These are phyloP conservation scores for Cetoscarus ocellatus DNA, from an alignment of 2,797 vertebrate genomes.

Conservation along the genomic window DNA sequence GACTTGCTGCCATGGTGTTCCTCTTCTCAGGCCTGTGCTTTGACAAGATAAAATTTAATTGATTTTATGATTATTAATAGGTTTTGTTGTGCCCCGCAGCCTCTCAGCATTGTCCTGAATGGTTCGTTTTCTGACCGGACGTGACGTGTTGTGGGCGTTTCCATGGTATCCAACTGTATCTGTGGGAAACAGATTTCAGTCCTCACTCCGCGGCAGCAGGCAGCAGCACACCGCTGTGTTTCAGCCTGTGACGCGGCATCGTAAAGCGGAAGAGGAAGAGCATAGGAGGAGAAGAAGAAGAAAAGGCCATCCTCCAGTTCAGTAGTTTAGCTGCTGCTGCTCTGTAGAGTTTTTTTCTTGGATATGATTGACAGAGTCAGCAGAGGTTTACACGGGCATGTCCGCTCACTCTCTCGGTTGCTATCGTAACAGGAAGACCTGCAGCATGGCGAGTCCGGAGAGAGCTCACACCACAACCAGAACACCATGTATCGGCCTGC, in stretches of 20 bases:
- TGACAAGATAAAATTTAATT: no score
- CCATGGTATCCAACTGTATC: no score
- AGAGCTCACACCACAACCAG: slow-evolving; percentile 61
- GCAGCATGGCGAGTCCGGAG: slow-evolving; percentile 82
- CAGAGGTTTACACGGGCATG: slow-evolving; percentile 75
- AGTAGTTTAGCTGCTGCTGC: slow-evolving; percentile 44
- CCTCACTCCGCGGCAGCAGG: slow-evolving; percentile 36
- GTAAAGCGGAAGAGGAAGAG: slow-evolving; percentile 46
- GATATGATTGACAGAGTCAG: slow-evolving; percentile 80
- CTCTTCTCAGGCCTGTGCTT: no score
- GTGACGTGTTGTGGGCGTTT: no score
- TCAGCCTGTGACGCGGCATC: slow-evolving; percentile 35
- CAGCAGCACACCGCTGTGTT: slow-evolving; percentile 6
- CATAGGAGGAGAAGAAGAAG: neutral
- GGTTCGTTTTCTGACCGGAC: no score
- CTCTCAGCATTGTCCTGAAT: no score
- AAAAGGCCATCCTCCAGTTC: slow-evolving; percentile 49
- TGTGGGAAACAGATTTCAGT: no score
- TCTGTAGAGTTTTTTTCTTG: slow-evolving; percentile 25
- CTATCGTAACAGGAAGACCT: slow-evolving; percentile 61
- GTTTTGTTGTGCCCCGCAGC: no score
- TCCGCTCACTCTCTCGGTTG: slow-evolving; percentile 61
- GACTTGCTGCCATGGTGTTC: no score
- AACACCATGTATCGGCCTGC: slow-evolving; percentile 73
- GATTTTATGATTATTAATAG: no score